Conservation (phyloP, 2,113 vertebrate genomes). For the Cyrtonyx montezumae region DNA sequence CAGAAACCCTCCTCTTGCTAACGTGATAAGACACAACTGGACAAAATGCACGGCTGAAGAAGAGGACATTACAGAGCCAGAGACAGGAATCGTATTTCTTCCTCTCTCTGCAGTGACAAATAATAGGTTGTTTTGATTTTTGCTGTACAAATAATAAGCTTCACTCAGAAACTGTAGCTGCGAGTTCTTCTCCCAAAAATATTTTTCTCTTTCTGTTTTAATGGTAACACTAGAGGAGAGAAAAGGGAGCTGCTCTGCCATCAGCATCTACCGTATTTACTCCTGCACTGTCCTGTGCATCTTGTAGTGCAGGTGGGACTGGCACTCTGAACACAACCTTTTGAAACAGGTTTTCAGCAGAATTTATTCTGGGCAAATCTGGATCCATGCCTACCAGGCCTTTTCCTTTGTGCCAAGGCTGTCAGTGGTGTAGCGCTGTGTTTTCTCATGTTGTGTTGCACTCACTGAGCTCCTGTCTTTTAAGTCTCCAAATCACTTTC, state of each 20-base stretch:
- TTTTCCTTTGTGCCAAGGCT: not conserved
- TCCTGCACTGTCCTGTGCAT: not conserved
- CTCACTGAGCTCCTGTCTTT: not conserved
- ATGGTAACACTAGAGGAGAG: slow-evolving; percentile 4
- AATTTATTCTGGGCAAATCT: not conserved
- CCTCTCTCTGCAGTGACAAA: slow-evolving; percentile 73
- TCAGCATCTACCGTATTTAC: slow-evolving; percentile 45
- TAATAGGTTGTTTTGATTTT: slow-evolving; percentile 78
- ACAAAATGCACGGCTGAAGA: slow-evolving; percentile 43
- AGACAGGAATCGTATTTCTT: slow-evolving; percentile 75
- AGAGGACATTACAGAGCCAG: slow-evolving; percentile 55
- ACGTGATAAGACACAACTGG: slow-evolving; percentile 50
- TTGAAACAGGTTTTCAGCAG: not conserved
- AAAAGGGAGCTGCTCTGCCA: slow-evolving; percentile 4
- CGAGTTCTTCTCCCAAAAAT: slow-evolving; percentile 45
- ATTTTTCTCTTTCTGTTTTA: slow-evolving; percentile 23
- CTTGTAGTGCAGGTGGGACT: slow-evolving; percentile 22
- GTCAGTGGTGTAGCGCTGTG: not conserved
- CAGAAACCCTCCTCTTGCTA: slow-evolving; percentile 43
- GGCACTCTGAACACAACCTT: not conserved
- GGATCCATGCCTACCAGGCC: not conserved
- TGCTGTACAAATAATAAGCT: slow-evolving; percentile 74
- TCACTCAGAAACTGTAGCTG: slow-evolving; percentile 60
- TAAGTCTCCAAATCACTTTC: not conserved
- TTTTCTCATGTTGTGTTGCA: not conserved